Evolutionary conservation across 2,113 vertebrate species (phyloP).

Genomic region (Miniopterus natalensis): DNA sequence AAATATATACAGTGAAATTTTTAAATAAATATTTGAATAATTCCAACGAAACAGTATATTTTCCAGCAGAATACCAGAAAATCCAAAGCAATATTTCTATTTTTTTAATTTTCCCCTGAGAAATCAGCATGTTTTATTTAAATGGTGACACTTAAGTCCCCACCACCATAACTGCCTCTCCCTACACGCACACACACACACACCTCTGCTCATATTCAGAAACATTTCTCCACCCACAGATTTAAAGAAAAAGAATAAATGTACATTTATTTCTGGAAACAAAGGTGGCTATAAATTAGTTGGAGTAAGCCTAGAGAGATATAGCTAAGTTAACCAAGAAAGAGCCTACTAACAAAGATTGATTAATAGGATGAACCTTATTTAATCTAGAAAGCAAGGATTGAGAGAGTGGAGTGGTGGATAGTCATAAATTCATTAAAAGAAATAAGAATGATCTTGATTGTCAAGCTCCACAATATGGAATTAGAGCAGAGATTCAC

Average conservation of each 20-base stretch:
- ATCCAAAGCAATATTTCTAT: slow-evolving; percentile 7
- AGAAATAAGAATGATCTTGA: neutral
- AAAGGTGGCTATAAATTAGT: neutral
- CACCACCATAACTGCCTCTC: neutral
- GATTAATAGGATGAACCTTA: neutral
- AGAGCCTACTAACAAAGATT: neutral
- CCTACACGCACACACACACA: neutral
- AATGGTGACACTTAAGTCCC: neutral
- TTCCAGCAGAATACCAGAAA: slow-evolving; percentile 41
- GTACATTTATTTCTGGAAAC: slow-evolving; percentile 10
- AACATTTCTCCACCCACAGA: slow-evolving; percentile 42
- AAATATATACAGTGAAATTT: slow-evolving; percentile 39
- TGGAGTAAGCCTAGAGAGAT: neutral
- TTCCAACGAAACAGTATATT: slow-evolving; percentile 54
- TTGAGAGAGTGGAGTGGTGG: neutral
- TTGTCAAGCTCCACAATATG: neutral
- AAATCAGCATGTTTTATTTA: slow-evolving; percentile 37
- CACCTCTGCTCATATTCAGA: slow-evolving; percentile 54
- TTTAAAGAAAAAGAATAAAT: neutral
- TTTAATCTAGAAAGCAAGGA: neutral
- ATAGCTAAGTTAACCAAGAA: slow-evolving; percentile 22
- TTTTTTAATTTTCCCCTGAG: slow-evolving; percentile 9
- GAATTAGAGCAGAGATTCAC: neutral
- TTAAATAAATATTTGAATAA: slow-evolving; percentile 70
- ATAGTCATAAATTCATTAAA: slow-evolving; percentile 2